Percentiles rank a stretch among this genome's conserved stretches.
Conservation (phyloP, 2,113 vertebrate species). For the Siphamia tubifer region DNA sequence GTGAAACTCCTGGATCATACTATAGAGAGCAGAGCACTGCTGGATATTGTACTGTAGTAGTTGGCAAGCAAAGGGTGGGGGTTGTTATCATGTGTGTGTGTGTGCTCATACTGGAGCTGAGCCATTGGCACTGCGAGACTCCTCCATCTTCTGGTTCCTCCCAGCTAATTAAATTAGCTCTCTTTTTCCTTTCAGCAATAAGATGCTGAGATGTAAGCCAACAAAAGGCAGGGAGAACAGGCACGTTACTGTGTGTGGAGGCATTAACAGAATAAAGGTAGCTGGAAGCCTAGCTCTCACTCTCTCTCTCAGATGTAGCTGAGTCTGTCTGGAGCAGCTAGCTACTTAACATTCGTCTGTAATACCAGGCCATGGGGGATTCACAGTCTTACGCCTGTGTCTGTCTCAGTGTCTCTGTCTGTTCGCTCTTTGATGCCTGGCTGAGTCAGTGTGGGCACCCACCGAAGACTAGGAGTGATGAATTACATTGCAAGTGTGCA, state of each 20-base stretch:
- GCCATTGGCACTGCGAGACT: constrained; percentile 48
- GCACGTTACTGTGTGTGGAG: constrained; percentile 39
- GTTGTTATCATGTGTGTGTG: constrained; percentile 28
- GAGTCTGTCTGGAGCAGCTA: constrained; percentile 52
- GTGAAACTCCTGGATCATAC: constrained; percentile 57
- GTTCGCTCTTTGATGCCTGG: constrained; percentile 43
- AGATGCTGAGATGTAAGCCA: constrained; percentile 58
- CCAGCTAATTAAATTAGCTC: constrained; percentile 71
- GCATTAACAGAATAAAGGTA: constrained; percentile 54
- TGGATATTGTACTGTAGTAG: constrained; percentile 63
- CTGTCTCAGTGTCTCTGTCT: constrained; percentile 44
- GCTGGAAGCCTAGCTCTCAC: constrained; percentile 32
- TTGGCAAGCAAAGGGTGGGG: constrained; percentile 60
- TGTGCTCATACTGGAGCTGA: constrained; percentile 49
- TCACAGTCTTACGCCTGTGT: constrained; percentile 31
- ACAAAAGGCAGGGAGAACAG: constrained; percentile 43
- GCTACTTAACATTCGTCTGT: constrained; percentile 68
- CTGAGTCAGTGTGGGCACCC: constrained; percentile 38
- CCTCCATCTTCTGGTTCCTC: constrained; percentile 66
- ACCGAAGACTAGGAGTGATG: constrained; percentile 34
- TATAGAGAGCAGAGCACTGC: constrained; percentile 55
- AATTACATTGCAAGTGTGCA: constrained; percentile 15
- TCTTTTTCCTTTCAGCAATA: constrained; percentile 52
- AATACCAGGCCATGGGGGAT: constrained; percentile 52
- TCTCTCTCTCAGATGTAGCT: constrained; percentile 21